Evolutionary conservation across 1,140 invertebrate species (phyloP).

Genomic region (Eueides isabella): DNA sequence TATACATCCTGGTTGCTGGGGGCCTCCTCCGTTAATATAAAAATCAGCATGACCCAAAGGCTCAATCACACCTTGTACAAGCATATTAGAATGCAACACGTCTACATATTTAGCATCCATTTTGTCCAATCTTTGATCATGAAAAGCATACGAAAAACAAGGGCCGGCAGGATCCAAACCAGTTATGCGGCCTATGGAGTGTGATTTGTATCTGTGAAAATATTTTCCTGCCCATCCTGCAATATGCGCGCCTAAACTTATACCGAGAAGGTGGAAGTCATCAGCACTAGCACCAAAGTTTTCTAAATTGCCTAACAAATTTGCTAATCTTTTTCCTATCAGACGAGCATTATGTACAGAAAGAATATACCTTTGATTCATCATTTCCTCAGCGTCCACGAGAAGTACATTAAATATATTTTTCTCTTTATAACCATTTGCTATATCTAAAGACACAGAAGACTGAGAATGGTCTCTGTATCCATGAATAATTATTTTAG

Average conservation of each 20-base stretch:
- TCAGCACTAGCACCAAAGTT: conserved; percentile 75
- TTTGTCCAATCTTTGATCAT: conserved; percentile 83
- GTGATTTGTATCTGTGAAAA: conserved; percentile 72
- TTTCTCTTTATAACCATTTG: conserved; percentile 67
- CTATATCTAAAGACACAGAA: conserved; percentile 62
- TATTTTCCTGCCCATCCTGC: conserved; percentile 84
- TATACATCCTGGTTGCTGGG: conserved; percentile 85
- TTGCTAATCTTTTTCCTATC: conserved; percentile 77
- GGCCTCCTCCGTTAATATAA: conserved; percentile 86
- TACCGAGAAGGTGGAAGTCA: conserved; percentile 83
- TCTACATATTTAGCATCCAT: conserved; percentile 85
- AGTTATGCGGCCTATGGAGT: conserved; percentile 72
- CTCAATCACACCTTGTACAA: conserved; percentile 82
- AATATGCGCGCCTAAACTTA: conserved; percentile 85
- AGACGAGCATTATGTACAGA: conserved; percentile 69
- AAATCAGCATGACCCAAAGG: conserved; percentile 86
- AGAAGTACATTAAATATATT: conserved; percentile 73
- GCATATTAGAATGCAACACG: conserved; percentile 85
- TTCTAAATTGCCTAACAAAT: conserved; percentile 80
- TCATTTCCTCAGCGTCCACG: conserved; percentile 70
- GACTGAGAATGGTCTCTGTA: conserved; percentile 71
- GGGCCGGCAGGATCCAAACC: conserved; percentile 84
- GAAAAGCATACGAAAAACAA: conserved; percentile 75
- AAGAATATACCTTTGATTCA: conserved; percentile 67
- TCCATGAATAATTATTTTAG: conserved; percentile 74